phyloP scores from a whole-genome alignment of 23 tunicate genomes.

The Ciona savignyi region DNA sequence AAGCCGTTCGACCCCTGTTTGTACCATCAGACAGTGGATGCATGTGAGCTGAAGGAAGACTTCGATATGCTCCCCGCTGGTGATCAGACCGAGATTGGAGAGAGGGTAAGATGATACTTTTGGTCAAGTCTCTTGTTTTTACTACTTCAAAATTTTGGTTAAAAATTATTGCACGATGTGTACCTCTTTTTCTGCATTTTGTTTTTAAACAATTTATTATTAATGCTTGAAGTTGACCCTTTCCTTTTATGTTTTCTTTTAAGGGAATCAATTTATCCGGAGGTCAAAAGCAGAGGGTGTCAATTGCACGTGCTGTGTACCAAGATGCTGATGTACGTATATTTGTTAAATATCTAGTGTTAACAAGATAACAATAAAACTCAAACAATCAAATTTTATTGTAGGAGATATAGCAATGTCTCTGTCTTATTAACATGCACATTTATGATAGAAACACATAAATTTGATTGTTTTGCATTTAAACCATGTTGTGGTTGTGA shows the following conservation, averaged over 20 bases:
- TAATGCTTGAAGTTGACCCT: too few relatives aligned
- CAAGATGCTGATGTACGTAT: conserved; percentile 66
- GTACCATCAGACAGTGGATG: conserved; percentile 38
- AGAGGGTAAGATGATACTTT: conserved; percentile 75
- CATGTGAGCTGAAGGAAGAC: conserved; percentile 68
- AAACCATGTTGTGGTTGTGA: too few relatives aligned
- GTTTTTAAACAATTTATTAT: background rate
- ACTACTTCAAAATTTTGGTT: background rate
- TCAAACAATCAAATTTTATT: too few relatives aligned
- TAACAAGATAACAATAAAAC: background rate
- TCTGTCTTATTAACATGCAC: too few relatives aligned
- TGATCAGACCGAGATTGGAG: conserved; percentile 91
- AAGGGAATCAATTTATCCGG: conserved; percentile 92
- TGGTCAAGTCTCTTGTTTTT: conserved; percentile 9
- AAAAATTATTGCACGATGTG: too few relatives aligned
- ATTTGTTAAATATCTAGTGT: too few relatives aligned
- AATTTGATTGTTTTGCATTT: too few relatives aligned
- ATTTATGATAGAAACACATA: too few relatives aligned
- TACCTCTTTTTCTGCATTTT: background rate
- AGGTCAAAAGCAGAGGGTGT: conserved; percentile 84
- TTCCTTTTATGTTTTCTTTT: background rate
- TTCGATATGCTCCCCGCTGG: conserved; percentile 79
- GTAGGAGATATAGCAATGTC: too few relatives aligned
- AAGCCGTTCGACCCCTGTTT: conserved; percentile 15
- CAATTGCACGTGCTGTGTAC: conserved; percentile 84